Evolutionary conservation across 2,797 vertebrate species (phyloP), one percentile per base, ranked within the genome.

Genomic region (Cynopterus sphinx): DNA sequence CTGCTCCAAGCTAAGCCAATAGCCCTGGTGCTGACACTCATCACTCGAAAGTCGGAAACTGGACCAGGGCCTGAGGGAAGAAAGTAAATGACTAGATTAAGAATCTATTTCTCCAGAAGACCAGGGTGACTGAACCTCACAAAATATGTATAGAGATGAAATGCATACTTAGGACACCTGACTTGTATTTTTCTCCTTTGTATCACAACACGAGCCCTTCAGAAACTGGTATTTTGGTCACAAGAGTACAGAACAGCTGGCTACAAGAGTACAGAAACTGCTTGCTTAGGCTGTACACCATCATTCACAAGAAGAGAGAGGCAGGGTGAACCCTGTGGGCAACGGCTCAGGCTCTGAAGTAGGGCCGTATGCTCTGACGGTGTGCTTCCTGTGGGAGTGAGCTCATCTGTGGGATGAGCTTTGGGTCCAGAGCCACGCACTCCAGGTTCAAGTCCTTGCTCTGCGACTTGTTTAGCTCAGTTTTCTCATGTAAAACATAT

Each of bases 1-100:
- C 96, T 97, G 31, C 43, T 92, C 98, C 98, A 98, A 0, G 95
- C 92, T 90, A 98, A 74, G 71, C 78, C 61, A 13, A 98, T 91
- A 43, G 61, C 33, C 36, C 65, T 96, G 12, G 3, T 46, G 65
- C 12, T 53, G 46, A 98, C 57, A 41, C 5, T 10, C 0, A 49
- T 94, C 65, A 97, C 94, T 41, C 0, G 71, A 11, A 98, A 95
- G 59, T 93, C 61, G 0, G 71, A 93, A 43, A 98, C 97, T 17
- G 94, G 85, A 68, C 1, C 17, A 28, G 97, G 98, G 9, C 68
- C 98, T 98, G 90, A 46, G 51, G 57, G 43, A 51, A 89, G 55
- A 96, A 53, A 93, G 28, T 4, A 63, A 91, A 73, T 1, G 33
- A 51, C 24, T 3, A 22, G n/a, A 41, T 73, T n/a, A 31, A 83